Percentiles rank a stretch among this genome's conserved stretches.
Conservation (phyloP, 2,888 invertebrate species). For the Timema cristinae region DNA sequence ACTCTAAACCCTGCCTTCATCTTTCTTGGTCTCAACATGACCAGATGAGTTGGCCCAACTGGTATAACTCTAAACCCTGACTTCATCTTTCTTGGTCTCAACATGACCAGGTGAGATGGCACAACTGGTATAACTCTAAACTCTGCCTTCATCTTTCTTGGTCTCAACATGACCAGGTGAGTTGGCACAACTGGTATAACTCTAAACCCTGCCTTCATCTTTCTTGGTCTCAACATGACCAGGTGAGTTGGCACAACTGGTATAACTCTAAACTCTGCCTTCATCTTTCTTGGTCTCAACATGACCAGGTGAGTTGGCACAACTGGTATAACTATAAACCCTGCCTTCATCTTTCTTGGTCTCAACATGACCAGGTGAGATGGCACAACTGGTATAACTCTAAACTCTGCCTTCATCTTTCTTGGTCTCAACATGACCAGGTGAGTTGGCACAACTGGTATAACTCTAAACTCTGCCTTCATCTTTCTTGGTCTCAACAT, state of each 20-base stretch:
- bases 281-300: conserved; percentile 65
- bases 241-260: conserved; percentile 43
- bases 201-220: conserved; percentile 66
- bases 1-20: conserved; percentile 67
- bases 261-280: conserved; percentile 57
- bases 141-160: conserved; percentile 65
- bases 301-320: conserved; percentile 47
- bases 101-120: conserved; percentile 51
- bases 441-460: conserved; percentile 39
- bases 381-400: not conserved
- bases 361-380: conserved; percentile 56
- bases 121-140: conserved; percentile 39
- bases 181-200: conserved; percentile 22
- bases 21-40: conserved; percentile 61
- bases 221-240: conserved; percentile 60
- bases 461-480: conserved; percentile 61
- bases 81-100: conserved; percentile 63
- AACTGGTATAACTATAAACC: conserved; percentile 45
- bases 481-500: conserved; percentile 64
- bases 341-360: conserved; percentile 64
- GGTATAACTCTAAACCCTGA: conserved; percentile 55
- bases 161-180: conserved; percentile 58
- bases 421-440: conserved; percentile 60
- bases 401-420: conserved; percentile 66
- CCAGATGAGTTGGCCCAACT: conserved; percentile 44